Evolutionary conservation across 2,113 vertebrate species (phyloP), one percentile per base, ranked within the genome.

Genomic region (Mustela nigripes): DNA sequence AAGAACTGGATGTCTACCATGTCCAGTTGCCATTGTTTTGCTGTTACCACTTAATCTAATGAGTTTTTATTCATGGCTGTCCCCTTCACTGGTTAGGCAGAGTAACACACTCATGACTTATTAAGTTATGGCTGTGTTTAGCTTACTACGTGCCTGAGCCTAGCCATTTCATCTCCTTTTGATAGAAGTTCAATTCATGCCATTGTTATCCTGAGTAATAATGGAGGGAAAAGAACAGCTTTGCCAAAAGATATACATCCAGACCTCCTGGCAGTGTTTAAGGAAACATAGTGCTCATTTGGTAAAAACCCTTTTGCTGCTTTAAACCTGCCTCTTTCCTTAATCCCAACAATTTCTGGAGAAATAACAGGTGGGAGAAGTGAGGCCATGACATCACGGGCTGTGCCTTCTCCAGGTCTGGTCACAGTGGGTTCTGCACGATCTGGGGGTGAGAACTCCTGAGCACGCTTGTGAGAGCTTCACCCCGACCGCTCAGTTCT

Each of bases 191-290:
- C 14, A 76, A 71, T 63, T 84, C 83, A 94, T 4, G 16, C 36
- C 76, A 84, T 42, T 95, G 31, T 93, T 93, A 93, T 53, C n/a
- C 18, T 91, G 84, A 92, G 74, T 24, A 85, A 76, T 48, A 96
- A 78, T 6, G 42, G 73, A 97, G 26, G 33, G 71, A 24, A 96
- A 89, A 93, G 33, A 78, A 93, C 26, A 76, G 31, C 45, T 84
- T 69, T 79, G 45, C 79, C 78, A 53, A 89, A 92, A 89, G 78
- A 91, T 60, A 73, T 5, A 67, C 5, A 76, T 48, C 10, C 28
- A 80, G 39, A 63, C 48, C n/a, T 65, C 26, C 56, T 26, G 45
- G 11, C 31, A 91, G 56, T 36, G 33, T 91, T 88, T 73, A 63
- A 74, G 28, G 76, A 91, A 92, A 96, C 7, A 7, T 56, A 53